These are phyloP conservation scores for Lophotis ruficrista DNA, from an alignment of 2,113 vertebrate species.

Conservation along the genomic window DNA sequence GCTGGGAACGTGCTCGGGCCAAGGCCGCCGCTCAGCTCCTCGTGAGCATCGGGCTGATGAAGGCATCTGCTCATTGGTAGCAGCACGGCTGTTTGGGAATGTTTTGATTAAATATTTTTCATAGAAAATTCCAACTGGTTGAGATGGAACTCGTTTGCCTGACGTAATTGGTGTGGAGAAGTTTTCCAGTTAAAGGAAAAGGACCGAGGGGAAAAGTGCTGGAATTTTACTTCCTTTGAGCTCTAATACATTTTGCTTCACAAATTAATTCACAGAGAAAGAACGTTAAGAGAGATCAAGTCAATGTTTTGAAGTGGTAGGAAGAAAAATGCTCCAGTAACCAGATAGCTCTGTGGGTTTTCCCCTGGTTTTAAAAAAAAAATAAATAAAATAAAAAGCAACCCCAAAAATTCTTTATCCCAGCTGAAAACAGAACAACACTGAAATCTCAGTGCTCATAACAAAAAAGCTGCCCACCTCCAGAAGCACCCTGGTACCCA, in stretches of 20 bases:
- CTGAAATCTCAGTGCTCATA: fast-evolving
- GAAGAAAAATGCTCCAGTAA: not conserved
- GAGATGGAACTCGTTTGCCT: not conserved
- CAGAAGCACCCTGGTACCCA: fast-evolving
- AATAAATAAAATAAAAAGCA: no score
- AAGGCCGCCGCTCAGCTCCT: not conserved
- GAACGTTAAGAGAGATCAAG: not conserved
- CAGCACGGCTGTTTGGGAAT: not conserved
- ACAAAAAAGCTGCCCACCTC: not conserved
- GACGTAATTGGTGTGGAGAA: not conserved
- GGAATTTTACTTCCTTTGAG: not conserved
- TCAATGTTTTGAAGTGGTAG: not conserved
- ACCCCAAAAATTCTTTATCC: not conserved
- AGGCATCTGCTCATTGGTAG: not conserved
- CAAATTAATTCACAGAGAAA: not conserved
- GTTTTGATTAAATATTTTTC: slow-evolving; percentile 19
- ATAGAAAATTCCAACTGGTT: not conserved
- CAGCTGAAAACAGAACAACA: fast-evolving
- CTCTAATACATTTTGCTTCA: not conserved
- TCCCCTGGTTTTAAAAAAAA: no score
- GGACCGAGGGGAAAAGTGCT: fast-evolving
- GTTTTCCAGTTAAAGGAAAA: not conserved
- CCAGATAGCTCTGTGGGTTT: not conserved
- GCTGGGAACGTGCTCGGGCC: not conserved
- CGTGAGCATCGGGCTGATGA: not conserved